Evolutionary conservation across 2,113 vertebrate species (phyloP), one percentile per base, ranked within the genome.

Genomic region (Psittacula cyanocephala): DNA sequence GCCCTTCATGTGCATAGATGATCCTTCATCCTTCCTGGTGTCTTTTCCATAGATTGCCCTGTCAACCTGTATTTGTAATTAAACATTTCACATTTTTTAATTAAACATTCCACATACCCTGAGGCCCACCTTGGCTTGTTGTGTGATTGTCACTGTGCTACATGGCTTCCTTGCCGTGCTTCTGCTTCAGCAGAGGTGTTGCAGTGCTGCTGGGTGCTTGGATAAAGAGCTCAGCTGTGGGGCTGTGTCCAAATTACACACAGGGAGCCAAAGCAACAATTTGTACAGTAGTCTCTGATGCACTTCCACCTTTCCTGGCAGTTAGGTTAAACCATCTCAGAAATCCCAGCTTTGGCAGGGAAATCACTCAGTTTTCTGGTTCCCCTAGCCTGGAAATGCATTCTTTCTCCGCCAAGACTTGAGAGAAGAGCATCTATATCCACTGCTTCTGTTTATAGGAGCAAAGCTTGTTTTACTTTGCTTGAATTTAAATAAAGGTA

Each of bases 401-500:
- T 89, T 97, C 88, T 74, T 31, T 89, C 28, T 84, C 86, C 69
- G 59, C 83, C 91, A 91, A 33, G 83, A 53, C 52, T 35, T 57
- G 65, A 88, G 43, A 90, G 57, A 90, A 93, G 71, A 5, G n/a
- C 57, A 50, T 92, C 74, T 83, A 14, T 92, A 96, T 91, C 82
- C 86, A 89, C 64, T 69, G 19, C 31, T 94, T 65, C 86, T 89
- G 67, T 76, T 95, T 94, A 76, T 55, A 52, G 67, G 31, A 94
- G 77, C 62, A 93, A 93, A 93, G 81, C 81, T 94, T 71, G 69
- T 62, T 82, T 91, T 96, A 72, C 80, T 92, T 81, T 33, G 16
- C 88, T 91, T 84, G 92, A 93, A 92, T 96, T 94, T 94, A 92
- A 94, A 95, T 81, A 92, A 69, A 87, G 81, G 74, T 53, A 86